These are phyloP conservation scores for Leptothorax acervorum DNA, from an alignment of 2,888 invertebrate species.

Conservation along the genomic window DNA sequence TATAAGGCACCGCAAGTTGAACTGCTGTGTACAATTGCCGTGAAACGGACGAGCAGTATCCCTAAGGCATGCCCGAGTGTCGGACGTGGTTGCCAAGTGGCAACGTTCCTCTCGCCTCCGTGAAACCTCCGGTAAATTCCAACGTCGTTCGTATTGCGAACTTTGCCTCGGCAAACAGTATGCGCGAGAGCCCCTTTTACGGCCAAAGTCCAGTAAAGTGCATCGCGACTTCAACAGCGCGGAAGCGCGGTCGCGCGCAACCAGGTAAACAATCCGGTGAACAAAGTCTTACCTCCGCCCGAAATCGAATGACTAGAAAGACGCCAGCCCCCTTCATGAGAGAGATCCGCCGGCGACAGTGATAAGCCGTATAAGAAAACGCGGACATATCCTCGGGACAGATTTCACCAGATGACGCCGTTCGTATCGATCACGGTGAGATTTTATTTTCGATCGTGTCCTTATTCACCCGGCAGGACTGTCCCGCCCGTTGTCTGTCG, in stretches of 20 bases:
- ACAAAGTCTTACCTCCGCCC: slow-evolving; percentile 52
- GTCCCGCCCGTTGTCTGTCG: slow-evolving; percentile 49
- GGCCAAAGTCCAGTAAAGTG: slow-evolving; percentile 55
- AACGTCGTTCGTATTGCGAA: slow-evolving; percentile 61
- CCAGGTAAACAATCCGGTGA: slow-evolving; percentile 57
- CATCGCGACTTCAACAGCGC: slow-evolving; percentile 65
- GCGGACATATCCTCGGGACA: background rate
- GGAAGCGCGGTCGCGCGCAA: slow-evolving; percentile 48
- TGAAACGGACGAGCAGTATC: slow-evolving; percentile 66
- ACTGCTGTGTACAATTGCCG: slow-evolving; percentile 31
- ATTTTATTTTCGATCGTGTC: slow-evolving; percentile 76
- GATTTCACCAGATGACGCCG: slow-evolving; percentile 59
- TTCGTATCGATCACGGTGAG: slow-evolving; percentile 74
- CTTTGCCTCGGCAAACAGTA: slow-evolving; percentile 71
- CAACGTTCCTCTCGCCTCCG: slow-evolving; percentile 62
- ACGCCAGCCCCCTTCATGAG: background rate
- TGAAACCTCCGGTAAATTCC: slow-evolving; percentile 71
- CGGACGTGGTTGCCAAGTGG: slow-evolving; percentile 69
- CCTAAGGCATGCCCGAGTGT: slow-evolving; percentile 74
- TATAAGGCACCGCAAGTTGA: slow-evolving; percentile 39
- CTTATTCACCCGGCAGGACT: slow-evolving; percentile 70
- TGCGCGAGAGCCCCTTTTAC: slow-evolving; percentile 58
- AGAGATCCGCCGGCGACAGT: background rate
- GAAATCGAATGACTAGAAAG: slow-evolving; percentile 13
- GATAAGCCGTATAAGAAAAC: slow-evolving; percentile 43